phyloP scores from a whole-genome alignment of 30 jellyfish, hydroid and myxozoan genomes.

The Aurelia coerulea region DNA sequence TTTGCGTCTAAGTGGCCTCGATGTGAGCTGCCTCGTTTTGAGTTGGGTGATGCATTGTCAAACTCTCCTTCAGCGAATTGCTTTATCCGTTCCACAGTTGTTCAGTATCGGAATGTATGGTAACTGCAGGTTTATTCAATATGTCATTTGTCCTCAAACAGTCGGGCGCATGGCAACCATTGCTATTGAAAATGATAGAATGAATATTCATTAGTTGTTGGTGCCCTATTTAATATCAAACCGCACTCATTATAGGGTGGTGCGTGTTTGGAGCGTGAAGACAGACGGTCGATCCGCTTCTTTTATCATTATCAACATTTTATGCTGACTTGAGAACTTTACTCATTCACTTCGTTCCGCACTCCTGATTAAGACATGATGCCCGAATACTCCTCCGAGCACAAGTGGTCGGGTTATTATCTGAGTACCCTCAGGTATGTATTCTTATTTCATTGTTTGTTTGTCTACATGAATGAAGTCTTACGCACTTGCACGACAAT shows the following conservation, averaged over 20 bases:
- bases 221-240: constrained; percentile 72
- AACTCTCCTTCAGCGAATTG: constrained; percentile 10
- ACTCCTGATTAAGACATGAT: constrained; percentile 56
- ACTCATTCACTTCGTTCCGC: constrained; percentile 1
- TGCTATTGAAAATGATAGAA: constrained; percentile 49
- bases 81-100: constrained; percentile 38
- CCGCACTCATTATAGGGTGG: constrained; percentile 80
- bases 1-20: neutral
- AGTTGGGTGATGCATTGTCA: neutral
- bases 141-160: constrained; percentile 50
- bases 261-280: constrained; percentile 58
- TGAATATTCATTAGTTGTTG: constrained; percentile 83
- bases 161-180: constrained; percentile 78
- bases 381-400: constrained; percentile 87
- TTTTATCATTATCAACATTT: constrained; percentile 50
- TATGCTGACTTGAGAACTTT: constrained; percentile 5
- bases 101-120: constrained; percentile 47
- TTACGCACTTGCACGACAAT: constrained; percentile 48
- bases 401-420: constrained; percentile 87
- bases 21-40: constrained; percentile 2
- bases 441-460: constrained; percentile 13
- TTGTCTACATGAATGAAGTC: constrained; percentile 7
- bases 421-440: constrained; percentile 74
- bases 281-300: constrained; percentile 28
- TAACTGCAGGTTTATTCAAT: constrained; percentile 72